Evolutionary conservation across 1,140 invertebrate species (phyloP), one percentile per base, ranked within the genome.

Genomic region (Triops longicaudatus): DNA sequence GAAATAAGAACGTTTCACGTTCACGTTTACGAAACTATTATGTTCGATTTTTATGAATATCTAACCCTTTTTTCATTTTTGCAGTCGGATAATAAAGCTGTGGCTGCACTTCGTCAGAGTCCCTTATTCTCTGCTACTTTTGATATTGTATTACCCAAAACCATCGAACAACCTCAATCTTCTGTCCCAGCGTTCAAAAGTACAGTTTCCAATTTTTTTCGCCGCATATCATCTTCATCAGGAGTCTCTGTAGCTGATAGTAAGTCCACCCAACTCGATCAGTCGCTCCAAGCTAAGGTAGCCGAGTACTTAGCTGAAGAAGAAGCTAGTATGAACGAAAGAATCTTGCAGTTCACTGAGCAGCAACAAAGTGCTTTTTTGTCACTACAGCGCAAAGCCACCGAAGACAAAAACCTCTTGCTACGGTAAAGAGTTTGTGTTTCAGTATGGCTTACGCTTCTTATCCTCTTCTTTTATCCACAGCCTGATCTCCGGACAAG

Each of bases 351-450:
- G 9, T 75, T 43, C 26, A 75, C 74, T 14, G 74, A 75, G 41
- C 37, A 75, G 22, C 74, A 75, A 17, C 74, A 75, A 43, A 75
- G 74, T 44, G 74, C 74, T 11, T 75, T 75, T 26, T 10, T 75
- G 17, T 14, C 74, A 27, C n/a, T 75, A 17, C 74, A 75, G 41
- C 37, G 1, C 42, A 41, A 44, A 41, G 74, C 44, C 11, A 75
- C 26, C 10, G 27, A 75, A 44, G 74, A 75, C 37, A 41, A 44
- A 11, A 11, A 42, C 14, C 37, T n/a, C 1, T 31, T 75, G 22
- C 37, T 75, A 41, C 17, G 37, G 74, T 75, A 75, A 11, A 43
- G 6, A 42, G 14, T 27, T 43, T 31, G 31, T 11, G 14, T 26
- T 43, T 31, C 44, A 42, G 2, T 14, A n/a, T 43, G 26, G 6